Conservation (phyloP, 2,113 vertebrate species). For the Dolichallabes microphthalmus region DNA sequence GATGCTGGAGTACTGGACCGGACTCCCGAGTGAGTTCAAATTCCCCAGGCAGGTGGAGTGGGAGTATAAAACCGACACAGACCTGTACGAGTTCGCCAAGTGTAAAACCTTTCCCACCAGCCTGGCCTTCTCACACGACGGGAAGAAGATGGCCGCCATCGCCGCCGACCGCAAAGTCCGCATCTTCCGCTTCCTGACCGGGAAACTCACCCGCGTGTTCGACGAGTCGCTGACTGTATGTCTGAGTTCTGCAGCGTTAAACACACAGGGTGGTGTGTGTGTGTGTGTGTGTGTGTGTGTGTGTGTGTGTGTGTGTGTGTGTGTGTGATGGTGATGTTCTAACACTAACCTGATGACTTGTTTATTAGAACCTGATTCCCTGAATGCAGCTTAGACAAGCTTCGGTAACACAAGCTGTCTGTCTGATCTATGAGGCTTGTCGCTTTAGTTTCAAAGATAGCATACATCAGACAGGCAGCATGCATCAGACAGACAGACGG, state of each 20-base stretch:
- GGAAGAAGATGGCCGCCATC: constrained; percentile 95
- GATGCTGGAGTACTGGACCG: constrained; percentile 98
- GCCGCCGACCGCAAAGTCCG: constrained; percentile 93
- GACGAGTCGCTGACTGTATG: constrained; percentile 94
- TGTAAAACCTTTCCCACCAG: constrained; percentile 90
- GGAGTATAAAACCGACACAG: constrained; percentile 97
- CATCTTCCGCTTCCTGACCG: constrained; percentile 93
- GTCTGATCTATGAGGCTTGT: too few species aligned
- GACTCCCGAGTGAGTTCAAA: constrained; percentile 86
- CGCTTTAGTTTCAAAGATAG: too few species aligned
- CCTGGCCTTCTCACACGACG: constrained; percentile 88
- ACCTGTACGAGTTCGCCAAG: constrained; percentile 97
- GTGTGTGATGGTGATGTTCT: too few species aligned
- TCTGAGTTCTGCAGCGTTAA: constrained; percentile 34
- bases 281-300: not conserved
- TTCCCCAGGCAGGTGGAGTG: constrained; percentile 90
- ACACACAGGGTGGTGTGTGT: not conserved
- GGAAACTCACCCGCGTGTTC: constrained; percentile 94
- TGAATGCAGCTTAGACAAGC: too few species aligned
- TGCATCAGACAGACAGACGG: too few species aligned
- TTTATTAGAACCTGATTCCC: too few species aligned
- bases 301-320: not conserved
- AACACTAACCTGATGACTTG: not conserved
- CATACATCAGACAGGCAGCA: too few species aligned
- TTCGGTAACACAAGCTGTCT: too few species aligned